phyloP scores from a whole-genome alignment of 2,888 invertebrate genomes.

The Eueremaeus valkanovi region DNA sequence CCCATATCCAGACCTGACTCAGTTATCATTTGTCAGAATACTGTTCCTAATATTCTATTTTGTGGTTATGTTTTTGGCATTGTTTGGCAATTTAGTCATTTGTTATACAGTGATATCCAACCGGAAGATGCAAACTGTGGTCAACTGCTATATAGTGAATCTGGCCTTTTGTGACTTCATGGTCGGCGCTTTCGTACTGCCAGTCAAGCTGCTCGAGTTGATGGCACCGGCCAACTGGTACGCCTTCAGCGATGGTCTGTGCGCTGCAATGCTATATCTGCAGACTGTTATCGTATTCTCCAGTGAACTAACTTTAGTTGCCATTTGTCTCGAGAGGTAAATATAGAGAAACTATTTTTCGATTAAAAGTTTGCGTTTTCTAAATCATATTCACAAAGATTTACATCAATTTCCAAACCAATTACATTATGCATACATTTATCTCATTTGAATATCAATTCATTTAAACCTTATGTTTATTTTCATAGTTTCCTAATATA shows the following conservation, averaged over 20 bases:
- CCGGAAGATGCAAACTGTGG: conserved; percentile 55
- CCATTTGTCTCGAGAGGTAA: conserved; percentile 56
- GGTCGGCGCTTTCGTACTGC: conserved; percentile 54
- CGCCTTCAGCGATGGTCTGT: conserved; percentile 52
- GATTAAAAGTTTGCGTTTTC: too few relatives aligned
- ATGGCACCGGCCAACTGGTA: conserved; percentile 53
- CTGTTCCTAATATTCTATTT: conserved; percentile 51
- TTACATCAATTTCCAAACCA: too few relatives aligned
- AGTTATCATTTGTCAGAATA: conserved; percentile 50
- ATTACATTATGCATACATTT: too few relatives aligned
- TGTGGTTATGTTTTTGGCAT: conserved; percentile 51
- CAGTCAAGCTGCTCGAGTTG: conserved; percentile 55
- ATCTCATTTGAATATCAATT: too few relatives aligned
- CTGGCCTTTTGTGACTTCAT: conserved; percentile 54
- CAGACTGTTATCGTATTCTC: conserved; percentile 55
- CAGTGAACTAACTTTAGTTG: conserved; percentile 54
- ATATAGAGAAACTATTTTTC: too few relatives aligned
- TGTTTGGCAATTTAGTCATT: conserved; percentile 53
- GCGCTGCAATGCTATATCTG: conserved; percentile 52
- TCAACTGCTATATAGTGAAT: conserved; percentile 56
- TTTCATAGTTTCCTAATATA: too few relatives aligned
- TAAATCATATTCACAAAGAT: too few relatives aligned
- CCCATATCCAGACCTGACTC: conserved; percentile 50
- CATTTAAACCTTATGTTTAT: too few relatives aligned
- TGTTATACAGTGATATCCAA: conserved; percentile 54